phyloP scores from a whole-genome alignment of 2,797 vertebrate species.

The Botia kubotai region DNA sequence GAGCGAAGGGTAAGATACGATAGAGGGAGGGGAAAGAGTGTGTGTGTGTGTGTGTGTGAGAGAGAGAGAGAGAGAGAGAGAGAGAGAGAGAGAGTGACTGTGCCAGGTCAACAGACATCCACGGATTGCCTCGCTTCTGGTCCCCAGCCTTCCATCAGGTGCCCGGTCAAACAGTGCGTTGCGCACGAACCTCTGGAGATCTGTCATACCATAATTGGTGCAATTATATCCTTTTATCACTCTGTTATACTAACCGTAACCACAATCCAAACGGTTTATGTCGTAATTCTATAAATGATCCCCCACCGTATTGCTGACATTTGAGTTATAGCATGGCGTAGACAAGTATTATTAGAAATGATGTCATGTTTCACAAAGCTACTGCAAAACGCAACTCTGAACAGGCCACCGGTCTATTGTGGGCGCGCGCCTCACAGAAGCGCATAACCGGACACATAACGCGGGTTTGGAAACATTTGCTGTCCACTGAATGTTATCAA shows the following conservation, averaged over 20 bases:
- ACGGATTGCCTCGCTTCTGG: conserved; percentile 49
- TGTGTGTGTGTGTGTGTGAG: not conserved
- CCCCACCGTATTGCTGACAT: conserved; percentile 4
- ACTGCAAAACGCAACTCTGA: conserved; percentile 44
- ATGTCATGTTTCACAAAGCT: conserved; percentile 47
- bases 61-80: not conserved
- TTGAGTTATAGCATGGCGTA: not conserved
- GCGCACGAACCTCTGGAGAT: conserved; percentile 50
- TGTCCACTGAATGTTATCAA: conserved; percentile 54
- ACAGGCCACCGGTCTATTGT: conserved; percentile 34
- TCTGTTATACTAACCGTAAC: not conserved
- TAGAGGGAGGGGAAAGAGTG: not conserved
- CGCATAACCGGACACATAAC: conserved; percentile 23
- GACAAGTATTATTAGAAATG: conserved; percentile 42
- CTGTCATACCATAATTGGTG: not conserved
- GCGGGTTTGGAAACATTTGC: conserved; percentile 52
- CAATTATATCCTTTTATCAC: not conserved
- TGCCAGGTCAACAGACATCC: conserved; percentile 52
- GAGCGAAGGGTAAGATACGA: conserved; percentile 20
- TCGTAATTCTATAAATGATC: not conserved
- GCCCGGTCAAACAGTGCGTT: conserved; percentile 64
- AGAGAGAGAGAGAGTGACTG: conserved; percentile 43
- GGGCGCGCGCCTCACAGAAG: conserved; percentile 37
- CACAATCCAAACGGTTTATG: not conserved
- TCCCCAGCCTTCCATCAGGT: conserved; percentile 17